Percentiles rank a stretch among this genome's conserved stretches.
Conservation (phyloP, 1,140 invertebrate species). For the Patella vulgata region DNA sequence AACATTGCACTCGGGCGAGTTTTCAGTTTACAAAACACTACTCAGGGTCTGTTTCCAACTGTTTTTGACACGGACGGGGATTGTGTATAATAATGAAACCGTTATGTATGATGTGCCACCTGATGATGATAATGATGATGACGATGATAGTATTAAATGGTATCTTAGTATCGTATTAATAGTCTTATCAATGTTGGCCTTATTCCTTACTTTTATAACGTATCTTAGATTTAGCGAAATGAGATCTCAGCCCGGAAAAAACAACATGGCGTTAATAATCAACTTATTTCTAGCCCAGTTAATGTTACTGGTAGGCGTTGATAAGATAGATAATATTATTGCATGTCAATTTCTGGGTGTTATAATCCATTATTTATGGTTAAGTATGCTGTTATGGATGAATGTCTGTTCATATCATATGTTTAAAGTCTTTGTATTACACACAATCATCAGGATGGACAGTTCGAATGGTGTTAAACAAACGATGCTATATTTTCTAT, state of each 20-base stretch:
- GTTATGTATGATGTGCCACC: too few species aligned
- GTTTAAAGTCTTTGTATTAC: conserved; percentile 5
- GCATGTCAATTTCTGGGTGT: conserved; percentile 3
- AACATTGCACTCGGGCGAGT: too few species aligned
- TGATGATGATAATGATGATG: too few species aligned
- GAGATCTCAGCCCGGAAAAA: conserved; percentile 11
- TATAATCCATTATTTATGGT: conserved; percentile 8
- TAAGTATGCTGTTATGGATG: conserved; percentile 9
- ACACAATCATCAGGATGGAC: too few species aligned
- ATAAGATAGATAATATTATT: too few species aligned
- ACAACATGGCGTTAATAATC: conserved; percentile 9
- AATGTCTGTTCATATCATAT: conserved; percentile 12
- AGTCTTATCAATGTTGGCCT: conserved; percentile 2
- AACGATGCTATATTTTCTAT: not conserved
- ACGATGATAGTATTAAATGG: too few species aligned
- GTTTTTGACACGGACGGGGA: too few species aligned
- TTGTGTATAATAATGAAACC: too few species aligned
- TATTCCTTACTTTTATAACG: conserved; percentile 3
- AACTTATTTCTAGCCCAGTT: conserved; percentile 10
- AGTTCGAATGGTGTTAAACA: too few species aligned
- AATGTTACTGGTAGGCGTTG: conserved; percentile 7
- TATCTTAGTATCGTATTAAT: conserved; percentile 4
- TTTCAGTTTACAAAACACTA: too few species aligned
- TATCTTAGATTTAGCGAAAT: conserved; percentile 5
- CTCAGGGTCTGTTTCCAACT: too few species aligned